Percentiles rank a stretch among this genome's conserved stretches.
Conservation (phyloP, 1,140 invertebrate species). For the Phocides pigmalion region DNA sequence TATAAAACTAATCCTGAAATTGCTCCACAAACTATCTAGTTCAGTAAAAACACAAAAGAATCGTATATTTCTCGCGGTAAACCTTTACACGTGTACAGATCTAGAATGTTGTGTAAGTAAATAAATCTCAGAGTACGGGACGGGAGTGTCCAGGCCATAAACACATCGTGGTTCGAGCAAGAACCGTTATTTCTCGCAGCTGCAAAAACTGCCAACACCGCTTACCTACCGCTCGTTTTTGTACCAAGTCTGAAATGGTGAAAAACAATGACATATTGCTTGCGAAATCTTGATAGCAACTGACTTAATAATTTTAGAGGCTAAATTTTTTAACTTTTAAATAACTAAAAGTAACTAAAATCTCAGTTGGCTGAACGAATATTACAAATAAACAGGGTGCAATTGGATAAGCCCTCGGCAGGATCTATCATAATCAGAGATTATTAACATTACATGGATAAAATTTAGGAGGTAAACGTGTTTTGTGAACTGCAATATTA, state of each 20-base stretch:
- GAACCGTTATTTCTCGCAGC: conserved; percentile 52
- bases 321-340: no score
- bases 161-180: conserved; percentile 49
- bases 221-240: conserved; percentile 23
- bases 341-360: no score
- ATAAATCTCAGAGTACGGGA: conserved; percentile 45
- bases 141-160: conserved; percentile 45
- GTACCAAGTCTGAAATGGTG: conserved; percentile 13
- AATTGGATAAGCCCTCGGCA: no score
- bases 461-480: no score
- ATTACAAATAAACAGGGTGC: no score
- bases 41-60: background rate
- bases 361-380: no score
- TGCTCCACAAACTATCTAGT: no score
- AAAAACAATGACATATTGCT: background rate
- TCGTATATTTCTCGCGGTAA: background rate
- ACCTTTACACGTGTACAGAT: conserved; percentile 18
- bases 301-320: no score
- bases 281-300: background rate
- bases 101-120: conserved; percentile 35
- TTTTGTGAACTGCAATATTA: no score
- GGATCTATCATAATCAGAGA: no score
- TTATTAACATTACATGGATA: no score
- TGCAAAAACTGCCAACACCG: conserved; percentile 45
- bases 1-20: no score